Conservation (phyloP, 2,888 invertebrate genomes). For the Epirrhoe alternata region DNA sequence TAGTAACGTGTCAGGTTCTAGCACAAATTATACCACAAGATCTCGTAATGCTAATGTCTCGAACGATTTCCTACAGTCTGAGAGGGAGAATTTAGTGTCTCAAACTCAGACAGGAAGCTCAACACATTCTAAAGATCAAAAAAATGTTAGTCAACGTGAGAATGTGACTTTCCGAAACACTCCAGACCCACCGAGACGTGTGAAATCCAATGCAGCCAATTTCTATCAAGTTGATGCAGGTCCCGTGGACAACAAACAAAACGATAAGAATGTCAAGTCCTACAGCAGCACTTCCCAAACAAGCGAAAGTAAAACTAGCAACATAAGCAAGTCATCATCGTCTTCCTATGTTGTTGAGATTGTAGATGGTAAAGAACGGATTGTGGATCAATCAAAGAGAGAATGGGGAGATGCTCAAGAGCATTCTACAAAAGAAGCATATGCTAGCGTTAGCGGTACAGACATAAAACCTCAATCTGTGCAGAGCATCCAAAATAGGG, state of each 20-base stretch:
- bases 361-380: conserved; percentile 87
- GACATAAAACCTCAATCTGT: conserved; percentile 84
- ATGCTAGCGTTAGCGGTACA: conserved; percentile 83
- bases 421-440: conserved; percentile 79
- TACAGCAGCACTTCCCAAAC: conserved; percentile 72
- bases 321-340: conserved; percentile 85
- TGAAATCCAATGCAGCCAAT: conserved; percentile 58
- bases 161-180: conserved; percentile 63
- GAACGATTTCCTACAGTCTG: conserved; percentile 74
- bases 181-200: conserved; percentile 61
- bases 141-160: conserved; percentile 63
- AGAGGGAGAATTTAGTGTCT: conserved; percentile 69
- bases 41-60: conserved; percentile 73
- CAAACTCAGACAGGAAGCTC: conserved; percentile 57
- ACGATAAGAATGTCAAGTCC: conserved; percentile 57
- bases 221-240: conserved; percentile 57
- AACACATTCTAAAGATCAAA: conserved; percentile 51
- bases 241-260: conserved; percentile 33
- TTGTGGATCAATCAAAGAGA: conserved; percentile 85
- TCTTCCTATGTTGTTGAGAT: conserved; percentile 88
- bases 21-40: conserved; percentile 58
- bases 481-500: conserved; percentile 80
- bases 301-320: conserved; percentile 83
- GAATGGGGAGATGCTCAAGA: conserved; percentile 84
- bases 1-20: conserved; percentile 56